Evolutionary conservation across 2,797 vertebrate genomes (phyloP).

Genomic region (Phylloscopus collybita): DNA sequence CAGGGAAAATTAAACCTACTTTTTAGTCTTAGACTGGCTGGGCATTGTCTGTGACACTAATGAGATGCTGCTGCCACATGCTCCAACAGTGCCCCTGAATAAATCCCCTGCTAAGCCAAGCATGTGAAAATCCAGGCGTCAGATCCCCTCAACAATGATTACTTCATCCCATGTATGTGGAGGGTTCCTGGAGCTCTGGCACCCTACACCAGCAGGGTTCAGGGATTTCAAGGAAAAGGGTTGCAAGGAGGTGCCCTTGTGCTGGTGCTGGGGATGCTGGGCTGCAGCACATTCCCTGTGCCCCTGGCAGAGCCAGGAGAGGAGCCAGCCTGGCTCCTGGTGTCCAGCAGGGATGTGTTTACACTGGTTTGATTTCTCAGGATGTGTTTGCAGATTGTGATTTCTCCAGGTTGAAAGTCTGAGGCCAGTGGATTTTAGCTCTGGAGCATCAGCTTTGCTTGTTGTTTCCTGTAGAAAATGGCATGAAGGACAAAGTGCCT

Average conservation of each 20-base stretch:
- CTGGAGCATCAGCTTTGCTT: not conserved
- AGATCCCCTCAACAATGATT: not conserved
- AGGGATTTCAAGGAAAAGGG: not conserved
- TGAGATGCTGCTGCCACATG: conserved; percentile 46
- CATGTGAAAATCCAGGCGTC: not conserved
- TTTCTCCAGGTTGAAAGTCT: not conserved
- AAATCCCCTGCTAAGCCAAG: conserved; percentile 26
- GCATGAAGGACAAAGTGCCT: not conserved
- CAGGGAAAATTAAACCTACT: not conserved
- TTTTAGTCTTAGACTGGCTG: not conserved
- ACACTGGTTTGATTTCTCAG: not conserved
- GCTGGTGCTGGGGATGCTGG: not conserved
- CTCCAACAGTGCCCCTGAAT: conserved; percentile 54
- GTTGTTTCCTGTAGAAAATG: not conserved
- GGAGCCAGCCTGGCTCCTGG: not conserved
- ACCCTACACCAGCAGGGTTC: rapidly evolving
- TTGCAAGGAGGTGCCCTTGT: rapidly evolving
- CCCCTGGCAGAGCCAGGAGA: not conserved
- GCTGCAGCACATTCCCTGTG: not conserved
- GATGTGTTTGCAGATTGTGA: not conserved
- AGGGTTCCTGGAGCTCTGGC: not conserved
- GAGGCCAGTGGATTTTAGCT: not conserved
- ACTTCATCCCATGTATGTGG: not conserved
- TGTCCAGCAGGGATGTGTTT: not conserved
- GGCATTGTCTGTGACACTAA: conserved; percentile 40